phyloP scores from a whole-genome alignment of 2,113 vertebrate genomes.

The human (Homo sapiens) region GRCh38 chr4:101396501-101397000 shows the following conservation, averaged over 20 bases:
- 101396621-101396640: not conserved
- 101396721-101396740: not conserved
- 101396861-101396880: not conserved
- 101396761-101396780: not conserved
- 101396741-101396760: not conserved
- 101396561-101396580: not conserved
- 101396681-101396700: not conserved
- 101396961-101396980: not conserved
- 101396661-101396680: too few species aligned
- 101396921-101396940: not conserved
- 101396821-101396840: not conserved
- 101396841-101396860: not conserved
- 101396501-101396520: not conserved
- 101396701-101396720: not conserved
- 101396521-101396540: not conserved
- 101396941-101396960: not conserved
- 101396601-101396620: not conserved
- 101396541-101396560: not conserved
- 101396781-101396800: not conserved
- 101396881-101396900: not conserved
- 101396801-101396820: not conserved
- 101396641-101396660: not conserved
- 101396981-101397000: not conserved
- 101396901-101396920: not conserved
- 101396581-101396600: not conserved